Evolutionary conservation across 2,797 vertebrate species (phyloP), one percentile per base, ranked within the genome.

Genomic region (Oreonectes daqikongensis): DNA sequence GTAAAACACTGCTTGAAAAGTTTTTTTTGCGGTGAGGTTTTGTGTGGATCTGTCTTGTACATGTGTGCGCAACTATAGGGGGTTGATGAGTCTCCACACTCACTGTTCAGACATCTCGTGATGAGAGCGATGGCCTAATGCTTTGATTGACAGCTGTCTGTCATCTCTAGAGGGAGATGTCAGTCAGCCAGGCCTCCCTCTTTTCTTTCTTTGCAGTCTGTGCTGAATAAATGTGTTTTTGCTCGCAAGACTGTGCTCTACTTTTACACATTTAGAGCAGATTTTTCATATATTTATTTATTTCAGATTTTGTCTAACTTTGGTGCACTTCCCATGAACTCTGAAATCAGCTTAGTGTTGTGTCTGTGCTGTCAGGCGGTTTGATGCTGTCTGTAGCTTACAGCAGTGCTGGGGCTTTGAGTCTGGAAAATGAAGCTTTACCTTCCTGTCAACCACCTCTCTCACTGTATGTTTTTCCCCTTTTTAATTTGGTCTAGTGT

Each of bases 101-200:
- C 57, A 59, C 70, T 67, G 32, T 35, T 75, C 52, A 38, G 20
- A 42, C 71, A 75, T 63, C 53, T 69, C 42, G 20, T 77, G 55
- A 73, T 67, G 55, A 70, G 65, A 50, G 50, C 10, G 38, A 64
- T 75, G 40, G 30, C 38, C 57, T 46, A 57, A 60, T 76, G 74
- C 53, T 75, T 28, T 69, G 77, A 79, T 35, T 77, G 81, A 77
- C 78, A 79, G 60, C 60, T 76, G 72, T 74, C 61, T 64, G 40
- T 78, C 75, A 48, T 67, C 65, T 48, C 70, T 69, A 32, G 20
- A 38, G 28, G 44, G 14, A 48, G 12, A 48, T 65, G 24, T 75
- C 78, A 61, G 48, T 69, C 66, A 53, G 12, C 5, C 61, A 64
- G 72, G 66, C 60, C 66, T 2, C 55, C 32, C 35, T 12, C 14